Base-by-base conservation (phyloP, 2,113 vertebrate genomes). In the Tinamus guttatus region DNA sequence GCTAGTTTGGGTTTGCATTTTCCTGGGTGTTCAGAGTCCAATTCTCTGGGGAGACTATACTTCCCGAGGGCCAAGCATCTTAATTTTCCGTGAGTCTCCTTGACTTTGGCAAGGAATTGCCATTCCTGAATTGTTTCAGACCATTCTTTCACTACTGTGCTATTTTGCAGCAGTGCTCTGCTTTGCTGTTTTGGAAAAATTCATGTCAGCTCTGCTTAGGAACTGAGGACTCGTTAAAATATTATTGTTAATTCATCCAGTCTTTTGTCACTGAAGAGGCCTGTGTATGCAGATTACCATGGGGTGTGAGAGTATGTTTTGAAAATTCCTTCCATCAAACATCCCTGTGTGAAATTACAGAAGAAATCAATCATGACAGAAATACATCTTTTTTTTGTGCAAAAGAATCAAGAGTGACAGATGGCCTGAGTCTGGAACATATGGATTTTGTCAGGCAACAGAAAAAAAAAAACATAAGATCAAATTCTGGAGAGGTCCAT, bases 381-480 rank as follows among this genome's bases (percentile, higher is more conserved):
- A 95, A 93, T 21, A n/a, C 93, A 76, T 81, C 87, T 25, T 24
- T 27, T 89, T 90, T 93, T 24, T 36, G 47, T 68, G 77, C 30
- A 60, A 49, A 85, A 90, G 69, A 59, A 78, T 36, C 13, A 52
- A 19, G 87, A 92, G 65, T 73, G 94, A 77, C 90, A 96, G 93
- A 95, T 96, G 95, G 93, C 73, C 88, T 76, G 88, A 79, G 91
- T 43, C 7, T 16, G 70, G 74, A 93, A 95, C 93, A 95, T 94
- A 96, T 5, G 94, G 88, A 94, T 93, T 96, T 96, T 96, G 92
- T 96, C 94, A 96, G 95, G 21, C 92, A 96, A 94, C 93, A 92
- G 83, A 14, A 58, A 60, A 68, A 24, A 92, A 92, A 93, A 76
- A 40, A 56, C 18, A 3, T 59, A 79, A 84, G 94, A 93, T 86